Base-by-base conservation (phyloP, 2,888 invertebrate genomes). In the Oscheius onirici region DNA sequence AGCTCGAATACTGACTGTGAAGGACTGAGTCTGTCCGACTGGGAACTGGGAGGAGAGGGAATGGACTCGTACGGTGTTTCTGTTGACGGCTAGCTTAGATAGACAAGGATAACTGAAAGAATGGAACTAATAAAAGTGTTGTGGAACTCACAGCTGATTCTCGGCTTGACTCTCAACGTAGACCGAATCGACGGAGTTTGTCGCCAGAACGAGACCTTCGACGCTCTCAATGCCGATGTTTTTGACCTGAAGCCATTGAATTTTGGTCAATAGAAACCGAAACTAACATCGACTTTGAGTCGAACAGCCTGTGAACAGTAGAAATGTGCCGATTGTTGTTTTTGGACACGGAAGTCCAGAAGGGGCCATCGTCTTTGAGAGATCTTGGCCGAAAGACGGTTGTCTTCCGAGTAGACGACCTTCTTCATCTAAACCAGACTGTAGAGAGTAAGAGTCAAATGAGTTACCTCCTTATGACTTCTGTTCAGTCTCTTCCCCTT, bases 191-290 rank as follows among this genome's bases (percentile, higher is more conserved):
- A 76, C 71, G 3, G 73, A 78, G 69, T 82, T 77, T 17, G 81
- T 80, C 3, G 78, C 76, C 46, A 82, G 26, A 34, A 69, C 57
- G 51, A 80, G 57, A 3, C 72, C 61, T 11, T 68, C 46, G 2
- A 83, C 74, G 24, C 71, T 67, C 66, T 81, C 81, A 10, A 66
- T 41, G 3, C 83, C 82, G 41, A 76, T 77, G 43, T 84, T 84
- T 24, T 73, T 72, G 10, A 81, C 61, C 69, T 80, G 71, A 63
- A 79, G 22, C n/a, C 57, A 44, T 49, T 34, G 15, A 40, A 17
- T 11, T 20, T 17, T 15, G 28, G 20, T 28, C 26, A 22, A 65
- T 11, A 28, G 17, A 24, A 44, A 41, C 34, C 8, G 34, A n/a
- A 6, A 0, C 52, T 15, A 34, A 68, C 72, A 22, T 68, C 58